Base-by-base conservation (phyloP, 2,113 vertebrate genomes). In the Hystrix brachyura region DNA sequence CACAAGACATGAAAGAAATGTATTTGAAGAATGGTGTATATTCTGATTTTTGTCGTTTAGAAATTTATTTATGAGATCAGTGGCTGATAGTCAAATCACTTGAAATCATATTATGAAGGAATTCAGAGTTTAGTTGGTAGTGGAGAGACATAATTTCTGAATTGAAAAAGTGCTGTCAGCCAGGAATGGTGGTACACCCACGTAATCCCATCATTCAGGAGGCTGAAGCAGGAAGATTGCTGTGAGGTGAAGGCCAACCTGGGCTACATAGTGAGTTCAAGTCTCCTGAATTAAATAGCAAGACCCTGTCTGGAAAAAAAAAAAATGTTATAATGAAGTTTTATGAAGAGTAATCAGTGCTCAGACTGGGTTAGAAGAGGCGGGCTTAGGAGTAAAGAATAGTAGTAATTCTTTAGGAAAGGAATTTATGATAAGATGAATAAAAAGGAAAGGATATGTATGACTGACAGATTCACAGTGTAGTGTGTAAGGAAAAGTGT, bases 361-460 rank as follows among this genome's bases (percentile, higher is more conserved):
- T 69, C n/a, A 46, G 71, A 25, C 18, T 72, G 60, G 29, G 43
- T 69, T 94, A 71, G 46, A 86, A 87, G 43, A 91, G 48, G 15
- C 25, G 64, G 53, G 55, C 7, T 46, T 34, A 21, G 64, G 29
- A 6, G 1, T 43, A 5, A 82, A 59, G 7, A 7, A 13, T 81
- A 23, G n/a, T 51, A 34, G 0, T 79, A 46, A 43, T 74, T 94
- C 29, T 86, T 88, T 80, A 80, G 72, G 29, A 91, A 51, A 84
- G 29, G 13, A 91, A 94, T 91, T 57, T 67, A 81, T 72, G 57
- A 85, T 2, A 86, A 72, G 78, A 79, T 85, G 92, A 83, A 76
- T 83, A n/a, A 65, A 91, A 88, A 67, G 43, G 48, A 67, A 19
- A 79, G 7, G 29, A 34, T 25, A 55, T 60, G 32, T 53, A 25